Evolutionary conservation across 2,797 vertebrate species (phyloP).

Genomic region (Hyperoplus lanceolatus): DNA sequence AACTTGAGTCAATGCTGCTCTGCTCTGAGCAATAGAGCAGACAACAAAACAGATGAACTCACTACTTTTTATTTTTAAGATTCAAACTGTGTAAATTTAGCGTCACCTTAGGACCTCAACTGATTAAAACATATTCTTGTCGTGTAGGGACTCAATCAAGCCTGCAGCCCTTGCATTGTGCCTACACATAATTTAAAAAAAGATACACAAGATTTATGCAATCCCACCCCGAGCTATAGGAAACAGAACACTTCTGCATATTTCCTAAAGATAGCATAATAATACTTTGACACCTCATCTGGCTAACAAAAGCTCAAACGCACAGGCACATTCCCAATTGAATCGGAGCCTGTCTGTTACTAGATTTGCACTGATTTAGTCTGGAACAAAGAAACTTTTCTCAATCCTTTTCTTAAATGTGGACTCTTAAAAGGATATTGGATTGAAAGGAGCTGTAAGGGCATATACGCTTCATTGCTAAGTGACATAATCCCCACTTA

Average conservation of each 20-base stretch:
- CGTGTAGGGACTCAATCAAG: constrained; percentile 60
- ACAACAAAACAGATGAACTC: constrained; percentile 43
- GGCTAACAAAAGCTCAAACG: constrained; percentile 45
- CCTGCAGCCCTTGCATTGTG: constrained; percentile 47
- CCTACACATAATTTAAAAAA: constrained; percentile 58
- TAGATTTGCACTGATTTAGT: constrained; percentile 27
- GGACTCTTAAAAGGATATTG: constrained; percentile 6
- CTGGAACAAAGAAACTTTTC: neutral
- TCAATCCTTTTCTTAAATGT: constrained; percentile 22
- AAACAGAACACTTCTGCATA: constrained; percentile 46
- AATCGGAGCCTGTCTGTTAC: constrained; percentile 38
- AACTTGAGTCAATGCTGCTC: constrained; percentile 31
- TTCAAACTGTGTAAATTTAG: constrained; percentile 62
- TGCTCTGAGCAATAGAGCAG: constrained; percentile 28
- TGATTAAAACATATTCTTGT: constrained; percentile 69
- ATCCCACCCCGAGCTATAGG: constrained; percentile 45
- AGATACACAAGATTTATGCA: constrained; percentile 50
- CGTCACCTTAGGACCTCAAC: constrained; percentile 47
- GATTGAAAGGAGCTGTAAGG: neutral
- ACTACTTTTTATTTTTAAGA: constrained; percentile 20
- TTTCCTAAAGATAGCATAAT: constrained; percentile 55
- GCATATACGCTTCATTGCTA: neutral
- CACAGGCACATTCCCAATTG: constrained; percentile 47
- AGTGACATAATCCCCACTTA: neutral
- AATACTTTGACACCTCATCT: constrained; percentile 51